phyloP scores from a whole-genome alignment of 2,888 invertebrate genomes.

The Spicauda simplicius region DNA sequence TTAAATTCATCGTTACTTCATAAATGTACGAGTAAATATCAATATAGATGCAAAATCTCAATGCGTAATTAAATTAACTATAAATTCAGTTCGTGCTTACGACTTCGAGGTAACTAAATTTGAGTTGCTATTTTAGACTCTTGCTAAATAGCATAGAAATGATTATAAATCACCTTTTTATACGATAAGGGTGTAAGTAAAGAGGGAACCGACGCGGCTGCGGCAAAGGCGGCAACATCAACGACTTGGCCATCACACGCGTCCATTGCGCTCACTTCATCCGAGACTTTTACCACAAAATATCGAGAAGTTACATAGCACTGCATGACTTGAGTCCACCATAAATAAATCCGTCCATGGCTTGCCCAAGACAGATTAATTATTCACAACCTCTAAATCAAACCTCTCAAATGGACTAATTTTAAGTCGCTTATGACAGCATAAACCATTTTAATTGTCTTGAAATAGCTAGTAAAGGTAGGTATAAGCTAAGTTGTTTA shows the following conservation, averaged over 20 bases:
- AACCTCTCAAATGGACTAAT: neutral
- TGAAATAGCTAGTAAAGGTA: neutral
- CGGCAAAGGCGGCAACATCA: slow-evolving; percentile 76
- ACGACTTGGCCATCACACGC: slow-evolving; percentile 75
- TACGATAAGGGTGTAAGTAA: slow-evolving; percentile 70
- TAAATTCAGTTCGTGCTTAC: too few species aligned
- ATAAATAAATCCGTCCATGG: neutral
- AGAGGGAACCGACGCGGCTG: slow-evolving; percentile 66
- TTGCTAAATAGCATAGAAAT: neutral
- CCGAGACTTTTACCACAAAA: slow-evolving; percentile 33
- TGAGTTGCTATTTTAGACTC: neutral
- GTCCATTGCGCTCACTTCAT: slow-evolving; percentile 62
- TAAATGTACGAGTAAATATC: too few species aligned
- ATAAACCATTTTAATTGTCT: too few species aligned
- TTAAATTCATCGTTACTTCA: too few species aligned
- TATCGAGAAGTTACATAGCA: slow-evolving; percentile 17
- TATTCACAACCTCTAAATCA: neutral
- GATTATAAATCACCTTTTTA: slow-evolving; percentile 60
- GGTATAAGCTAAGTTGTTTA: neutral
- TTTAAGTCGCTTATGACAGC: too few species aligned
- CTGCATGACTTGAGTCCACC: slow-evolving; percentile 1
- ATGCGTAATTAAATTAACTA: too few species aligned
- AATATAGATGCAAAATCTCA: too few species aligned
- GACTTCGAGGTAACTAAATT: neutral
- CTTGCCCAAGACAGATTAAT: neutral